Base-by-base conservation (phyloP, 37 sponge, comb jelly and placozoan species). In the Beroe ovata region DNA sequence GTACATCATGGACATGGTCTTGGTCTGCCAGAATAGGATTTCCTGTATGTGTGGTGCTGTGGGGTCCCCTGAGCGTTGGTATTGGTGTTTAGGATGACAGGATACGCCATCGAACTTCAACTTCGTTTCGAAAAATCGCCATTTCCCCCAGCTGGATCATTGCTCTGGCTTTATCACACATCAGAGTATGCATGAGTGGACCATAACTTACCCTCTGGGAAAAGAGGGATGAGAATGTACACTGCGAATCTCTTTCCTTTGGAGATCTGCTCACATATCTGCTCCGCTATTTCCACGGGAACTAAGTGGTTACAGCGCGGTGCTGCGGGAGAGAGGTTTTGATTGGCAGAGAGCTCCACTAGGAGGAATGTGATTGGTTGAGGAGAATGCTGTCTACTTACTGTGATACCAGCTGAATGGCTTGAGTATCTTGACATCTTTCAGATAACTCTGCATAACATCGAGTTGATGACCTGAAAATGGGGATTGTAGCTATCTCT, bases 1-100 rank as follows among this genome's bases (percentile, higher is more conserved):
- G 54, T 77, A 77, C 84, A 77, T 77, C 84, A 77, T 77, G 23
- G 84, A 36, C 84, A 77, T 77, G n/a, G 84, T 77, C 47, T 77
- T 77, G 6, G 84, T 42, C 54, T 77, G 84, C 84, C 84, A 77
- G 84, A 42, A 77, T 25, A 77, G 54, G 0, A 77, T 77, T 35
- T 77, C 84, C 54, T 77, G 84, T 21, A 77, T 77, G 54, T 77
- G 84, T 0, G 84, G 54, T 2, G 84, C 84, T 21, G 4, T 8
- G 0, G 84, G 84, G 54, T 77, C 54, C 4, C 84, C 84, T 77
- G 84, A 14, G 32, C n/a, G n/a, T n/a, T n/a, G n/a, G n/a, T n/a
- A n/a, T n/a, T n/a, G n/a, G n/a, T n/a, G n/a, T n/a, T n/a, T n/a
- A n/a, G n/a, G n/a, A n/a, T n/a, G n/a, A n/a, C n/a, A n/a, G n/a